Evolutionary conservation across 2,888 invertebrate genomes (phyloP).

Genomic region (Cryptosula pallasiana): DNA sequence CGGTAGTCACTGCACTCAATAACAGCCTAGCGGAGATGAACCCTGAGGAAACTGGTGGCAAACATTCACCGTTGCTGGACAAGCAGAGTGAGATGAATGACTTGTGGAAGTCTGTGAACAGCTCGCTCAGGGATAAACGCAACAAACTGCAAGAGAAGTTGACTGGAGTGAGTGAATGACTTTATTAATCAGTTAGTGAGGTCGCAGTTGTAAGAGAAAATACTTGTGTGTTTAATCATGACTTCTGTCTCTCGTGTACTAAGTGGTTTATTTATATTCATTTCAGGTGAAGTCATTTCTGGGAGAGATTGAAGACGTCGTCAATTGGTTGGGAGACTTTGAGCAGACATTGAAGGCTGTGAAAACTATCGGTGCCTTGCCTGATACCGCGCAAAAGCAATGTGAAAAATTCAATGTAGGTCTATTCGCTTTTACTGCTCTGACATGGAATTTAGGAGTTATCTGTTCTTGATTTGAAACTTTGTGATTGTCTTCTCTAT

Average conservation of each 20-base stretch:
- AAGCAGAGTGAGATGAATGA: constrained; percentile 48
- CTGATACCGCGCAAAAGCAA: constrained; percentile 47
- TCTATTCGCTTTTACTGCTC: background rate
- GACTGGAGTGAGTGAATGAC: constrained; percentile 44
- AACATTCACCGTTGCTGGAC: constrained; percentile 34
- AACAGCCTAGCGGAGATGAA: constrained; percentile 44
- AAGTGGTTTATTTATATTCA: background rate
- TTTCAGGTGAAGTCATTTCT: constrained; percentile 48
- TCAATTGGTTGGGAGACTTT: constrained; percentile 47
- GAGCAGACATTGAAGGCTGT: constrained; percentile 41
- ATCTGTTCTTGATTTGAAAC: background rate
- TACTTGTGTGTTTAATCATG: too few relatives aligned
- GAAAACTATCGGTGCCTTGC: constrained; percentile 48
- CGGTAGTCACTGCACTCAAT: constrained; percentile 40
- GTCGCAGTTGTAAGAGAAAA: too few relatives aligned
- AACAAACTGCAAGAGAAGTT: constrained; percentile 48
- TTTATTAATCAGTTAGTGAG: too few relatives aligned
- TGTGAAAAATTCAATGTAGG: constrained; percentile 45
- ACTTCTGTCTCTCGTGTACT: too few relatives aligned
- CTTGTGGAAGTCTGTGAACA: constrained; percentile 38
- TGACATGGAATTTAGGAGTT: background rate
- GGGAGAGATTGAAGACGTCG: constrained; percentile 47
- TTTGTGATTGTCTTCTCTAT: background rate
- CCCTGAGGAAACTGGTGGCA: constrained; percentile 28
- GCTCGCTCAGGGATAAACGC: constrained; percentile 43